Percentiles rank a stretch among this genome's conserved stretches.
These are phyloP conservation scores for Macrobrachium nipponense DNA, from an alignment of 1,140 invertebrate species.

Conservation along the genomic window DNA sequence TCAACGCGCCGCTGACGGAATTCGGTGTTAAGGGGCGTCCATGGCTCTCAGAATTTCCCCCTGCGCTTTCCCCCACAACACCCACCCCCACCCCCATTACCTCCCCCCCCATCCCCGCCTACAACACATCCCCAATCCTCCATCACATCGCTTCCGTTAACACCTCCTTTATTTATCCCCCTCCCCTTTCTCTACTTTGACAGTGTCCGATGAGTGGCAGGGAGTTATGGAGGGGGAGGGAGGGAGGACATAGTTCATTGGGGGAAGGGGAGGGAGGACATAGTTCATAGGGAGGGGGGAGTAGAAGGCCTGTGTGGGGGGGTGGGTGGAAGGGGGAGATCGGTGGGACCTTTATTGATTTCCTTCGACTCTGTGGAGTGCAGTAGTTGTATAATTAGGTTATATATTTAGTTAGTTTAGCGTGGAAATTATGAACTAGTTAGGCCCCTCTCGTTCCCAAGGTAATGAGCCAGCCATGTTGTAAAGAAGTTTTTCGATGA, in stretches of 20 bases:
- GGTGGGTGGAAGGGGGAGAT: neutral
- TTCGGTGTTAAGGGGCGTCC: no score
- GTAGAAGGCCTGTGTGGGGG: neutral
- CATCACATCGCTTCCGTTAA: neutral
- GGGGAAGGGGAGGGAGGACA: neutral
- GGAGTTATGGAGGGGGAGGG: neutral
- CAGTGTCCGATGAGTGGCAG: neutral
- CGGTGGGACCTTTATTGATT: neutral
- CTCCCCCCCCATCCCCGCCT: neutral
- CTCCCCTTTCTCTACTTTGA: neutral
- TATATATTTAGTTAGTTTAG: constrained; percentile 45
- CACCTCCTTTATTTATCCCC: no score
- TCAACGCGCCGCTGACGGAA: no score
- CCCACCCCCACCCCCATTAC: neutral
- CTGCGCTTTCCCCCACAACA: neutral
- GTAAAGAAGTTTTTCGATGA: constrained; percentile 61
- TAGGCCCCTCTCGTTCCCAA: constrained; percentile 35
- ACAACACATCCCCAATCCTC: neutral
- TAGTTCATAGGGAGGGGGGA: neutral
- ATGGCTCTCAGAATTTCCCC: neutral
- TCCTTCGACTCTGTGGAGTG: no score
- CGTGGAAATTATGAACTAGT: constrained; percentile 49
- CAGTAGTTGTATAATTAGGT: constrained; percentile 20
- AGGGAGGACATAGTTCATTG: neutral
- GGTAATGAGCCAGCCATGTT: constrained; percentile 53